These are phyloP conservation scores for Propithecus perrieri DNA, from an alignment of 2,797 vertebrate genomes.

Conservation along the genomic window DNA sequence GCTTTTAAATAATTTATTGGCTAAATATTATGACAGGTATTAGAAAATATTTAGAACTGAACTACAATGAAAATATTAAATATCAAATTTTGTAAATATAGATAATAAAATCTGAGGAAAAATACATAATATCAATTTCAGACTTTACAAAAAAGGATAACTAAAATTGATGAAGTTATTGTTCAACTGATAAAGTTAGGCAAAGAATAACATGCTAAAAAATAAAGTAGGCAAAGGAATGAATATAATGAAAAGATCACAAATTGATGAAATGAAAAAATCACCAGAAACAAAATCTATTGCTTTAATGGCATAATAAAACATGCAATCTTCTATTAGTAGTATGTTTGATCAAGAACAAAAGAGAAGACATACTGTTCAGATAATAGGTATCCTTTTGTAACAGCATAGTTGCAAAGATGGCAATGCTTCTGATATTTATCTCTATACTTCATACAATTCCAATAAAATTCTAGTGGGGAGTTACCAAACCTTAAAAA, in stretches of 20 bases:
- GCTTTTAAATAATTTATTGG: background rate
- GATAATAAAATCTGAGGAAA: background rate
- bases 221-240: background rate
- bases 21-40: background rate
- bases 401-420: background rate
- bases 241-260: background rate
- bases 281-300: background rate
- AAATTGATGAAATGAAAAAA: constrained; percentile 10
- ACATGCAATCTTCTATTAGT: background rate
- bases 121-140: background rate
- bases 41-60: constrained; percentile 26
- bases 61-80: background rate
- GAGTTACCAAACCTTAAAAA: background rate
- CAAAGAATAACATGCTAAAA: background rate
- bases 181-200: background rate
- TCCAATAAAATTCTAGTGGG: background rate
- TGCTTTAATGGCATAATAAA: constrained; percentile 5
- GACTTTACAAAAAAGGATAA: background rate
- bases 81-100: background rate
- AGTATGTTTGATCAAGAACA: background rate
- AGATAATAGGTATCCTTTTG: background rate
- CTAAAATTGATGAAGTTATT: background rate
- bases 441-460: background rate
- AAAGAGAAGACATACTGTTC: background rate
- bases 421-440: background rate